These are phyloP conservation scores for Ctenopoma kingsleyae DNA, from an alignment of 2,797 vertebrate genomes.

Conservation along the genomic window DNA sequence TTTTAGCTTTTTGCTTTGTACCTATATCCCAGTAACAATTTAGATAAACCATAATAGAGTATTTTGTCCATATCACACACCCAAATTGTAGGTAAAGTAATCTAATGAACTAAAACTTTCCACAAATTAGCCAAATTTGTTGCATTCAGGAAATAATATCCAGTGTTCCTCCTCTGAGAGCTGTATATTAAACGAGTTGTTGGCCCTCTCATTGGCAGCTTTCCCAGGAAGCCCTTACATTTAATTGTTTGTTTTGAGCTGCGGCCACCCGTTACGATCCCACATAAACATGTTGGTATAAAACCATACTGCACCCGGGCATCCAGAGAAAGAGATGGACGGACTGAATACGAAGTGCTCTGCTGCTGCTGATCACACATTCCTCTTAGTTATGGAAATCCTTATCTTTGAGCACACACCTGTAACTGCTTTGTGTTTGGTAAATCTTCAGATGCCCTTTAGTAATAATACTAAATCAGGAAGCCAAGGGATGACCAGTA, in stretches of 20 bases:
- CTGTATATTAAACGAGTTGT: slow-evolving; percentile 42
- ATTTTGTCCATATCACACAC: not conserved
- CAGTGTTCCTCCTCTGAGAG: slow-evolving; percentile 29
- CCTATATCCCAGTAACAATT: not conserved
- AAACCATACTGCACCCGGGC: slow-evolving; percentile 49
- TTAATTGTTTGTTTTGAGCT: slow-evolving; percentile 65
- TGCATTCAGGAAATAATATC: slow-evolving; percentile 18
- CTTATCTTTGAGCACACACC: slow-evolving; percentile 66
- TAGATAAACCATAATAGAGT: too few relatives aligned
- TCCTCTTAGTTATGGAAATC: slow-evolving; percentile 44
- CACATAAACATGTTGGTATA: slow-evolving; percentile 56
- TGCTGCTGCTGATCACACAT: slow-evolving; percentile 42
- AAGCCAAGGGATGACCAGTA: slow-evolving; percentile 11
- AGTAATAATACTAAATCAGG: slow-evolving; percentile 33
- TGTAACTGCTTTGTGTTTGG: slow-evolving; percentile 45
- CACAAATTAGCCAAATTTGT: slow-evolving; percentile 2
- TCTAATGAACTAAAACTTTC: slow-evolving; percentile 11
- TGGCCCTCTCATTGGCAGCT: slow-evolving; percentile 40
- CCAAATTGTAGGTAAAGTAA: not conserved
- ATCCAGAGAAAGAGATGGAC: not conserved
- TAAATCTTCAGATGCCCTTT: slow-evolving; percentile 30
- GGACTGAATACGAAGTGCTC: not conserved
- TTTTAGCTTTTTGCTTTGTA: too few relatives aligned
- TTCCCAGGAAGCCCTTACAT: slow-evolving; percentile 56
- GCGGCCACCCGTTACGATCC: slow-evolving; percentile 55